Percentiles rank a stretch among this genome's conserved stretches.
Evolutionary conservation across 1,140 invertebrate species (phyloP).

Genomic region (Trichogramma pretiosum): DNA sequence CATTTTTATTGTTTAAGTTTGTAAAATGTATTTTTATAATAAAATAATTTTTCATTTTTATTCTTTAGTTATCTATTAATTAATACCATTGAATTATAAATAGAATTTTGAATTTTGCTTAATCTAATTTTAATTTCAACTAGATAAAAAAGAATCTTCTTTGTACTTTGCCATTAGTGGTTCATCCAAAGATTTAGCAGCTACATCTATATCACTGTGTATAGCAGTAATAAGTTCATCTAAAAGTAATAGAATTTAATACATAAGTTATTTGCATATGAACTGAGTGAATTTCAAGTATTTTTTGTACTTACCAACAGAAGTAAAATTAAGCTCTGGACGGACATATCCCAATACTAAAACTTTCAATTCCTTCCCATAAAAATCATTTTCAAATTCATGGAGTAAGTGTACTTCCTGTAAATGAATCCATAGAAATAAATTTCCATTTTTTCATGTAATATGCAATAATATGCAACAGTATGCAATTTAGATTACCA

Average conservation of each 20-base stretch:
- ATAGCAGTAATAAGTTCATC: constrained; percentile 70
- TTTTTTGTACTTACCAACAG: constrained; percentile 49
- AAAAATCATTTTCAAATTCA: constrained; percentile 78
- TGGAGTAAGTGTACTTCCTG: constrained; percentile 88
- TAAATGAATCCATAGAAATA: no score
- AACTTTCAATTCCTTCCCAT: constrained; percentile 71
- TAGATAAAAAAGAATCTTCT: constrained; percentile 31
- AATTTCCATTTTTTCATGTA: constrained; percentile 15
- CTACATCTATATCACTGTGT: constrained; percentile 61
- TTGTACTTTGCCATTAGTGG: constrained; percentile 34
- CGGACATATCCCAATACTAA: constrained; percentile 75
- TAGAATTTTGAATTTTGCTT: neutral
- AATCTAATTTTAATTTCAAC: constrained; percentile 7
- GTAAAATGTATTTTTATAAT: constrained; percentile 6
- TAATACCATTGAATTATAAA: neutral
- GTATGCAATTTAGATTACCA: constrained; percentile 52
- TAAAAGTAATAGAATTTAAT: constrained; percentile 27
- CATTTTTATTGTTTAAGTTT: neutral
- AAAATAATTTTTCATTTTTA: neutral
- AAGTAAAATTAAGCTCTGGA: constrained; percentile 73
- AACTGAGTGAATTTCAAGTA: neutral
- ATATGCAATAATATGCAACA: no score
- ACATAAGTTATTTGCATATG: constrained; percentile 6
- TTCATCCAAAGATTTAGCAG: constrained; percentile 51
- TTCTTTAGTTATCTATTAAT: neutral